These are phyloP conservation scores for Sebastes wilsoni DNA, from an alignment of 2,797 vertebrate genomes.

Conservation along the genomic window DNA sequence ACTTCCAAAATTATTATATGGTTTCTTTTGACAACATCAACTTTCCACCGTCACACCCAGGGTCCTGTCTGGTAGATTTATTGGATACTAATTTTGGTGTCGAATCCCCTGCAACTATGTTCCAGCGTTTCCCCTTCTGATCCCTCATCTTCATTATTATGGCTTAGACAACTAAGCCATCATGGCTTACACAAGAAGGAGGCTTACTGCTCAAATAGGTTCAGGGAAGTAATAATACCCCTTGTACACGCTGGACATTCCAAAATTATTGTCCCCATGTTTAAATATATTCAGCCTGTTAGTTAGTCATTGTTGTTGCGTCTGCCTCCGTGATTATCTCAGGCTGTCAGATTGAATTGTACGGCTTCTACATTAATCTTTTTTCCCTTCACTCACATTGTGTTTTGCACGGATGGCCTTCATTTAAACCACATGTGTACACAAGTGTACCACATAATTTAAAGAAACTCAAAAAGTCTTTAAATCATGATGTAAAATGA, in stretches of 20 bases:
- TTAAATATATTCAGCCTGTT: conserved; percentile 11
- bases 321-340: background rate
- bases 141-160: background rate
- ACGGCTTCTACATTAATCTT: background rate
- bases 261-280: background rate
- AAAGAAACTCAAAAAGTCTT: background rate
- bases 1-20: background rate
- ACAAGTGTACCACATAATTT: background rate
- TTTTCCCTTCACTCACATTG: background rate
- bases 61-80: background rate
- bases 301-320: background rate
- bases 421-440: background rate
- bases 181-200: background rate
- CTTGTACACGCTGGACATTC: background rate
- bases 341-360: conserved; percentile 4
- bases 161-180: background rate
- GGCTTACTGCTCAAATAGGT: background rate
- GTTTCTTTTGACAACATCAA: background rate
- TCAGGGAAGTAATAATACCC: background rate
- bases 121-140: background rate
- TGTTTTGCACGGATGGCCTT: background rate
- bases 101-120: background rate
- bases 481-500: background rate
- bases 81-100: background rate
- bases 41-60: background rate